Conservation (phyloP, 64 coral and sea anemone species). For the Exaiptasia diaphana region DNA sequence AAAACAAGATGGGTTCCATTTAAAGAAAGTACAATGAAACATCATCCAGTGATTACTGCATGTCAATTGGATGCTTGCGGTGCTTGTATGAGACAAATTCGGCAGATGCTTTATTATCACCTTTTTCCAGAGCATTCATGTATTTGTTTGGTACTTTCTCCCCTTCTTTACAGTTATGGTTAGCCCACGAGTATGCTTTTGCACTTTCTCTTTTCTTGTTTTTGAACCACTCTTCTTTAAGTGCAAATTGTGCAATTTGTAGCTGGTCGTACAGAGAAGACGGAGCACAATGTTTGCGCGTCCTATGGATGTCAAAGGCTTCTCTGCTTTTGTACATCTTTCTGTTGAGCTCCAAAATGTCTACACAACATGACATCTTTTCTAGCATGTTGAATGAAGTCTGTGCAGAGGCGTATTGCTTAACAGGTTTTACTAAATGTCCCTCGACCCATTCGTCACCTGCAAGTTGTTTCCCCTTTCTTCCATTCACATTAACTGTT, state of each 20-base stretch:
- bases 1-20: not conserved
- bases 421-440: not conserved
- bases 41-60: not conserved
- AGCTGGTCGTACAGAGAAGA: not conserved
- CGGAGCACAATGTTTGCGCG: slow-evolving; percentile 1
- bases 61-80: not conserved
- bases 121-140: not conserved
- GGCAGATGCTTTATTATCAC: not conserved
- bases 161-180: not conserved
- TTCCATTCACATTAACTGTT: not conserved
- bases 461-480: not conserved
- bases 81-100: not conserved
- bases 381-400: slow-evolving; percentile 33
- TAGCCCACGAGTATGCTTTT: not conserved
- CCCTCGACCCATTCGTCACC: slow-evolving; percentile 14
- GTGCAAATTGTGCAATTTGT: slow-evolving; percentile 12
- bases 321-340: slow-evolving; percentile 25
- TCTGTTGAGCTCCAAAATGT: not conserved
- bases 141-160: not conserved
- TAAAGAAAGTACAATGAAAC: not conserved
- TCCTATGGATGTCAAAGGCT: slow-evolving; percentile 12
- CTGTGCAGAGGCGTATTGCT: not conserved
- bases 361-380: slow-evolving; percentile 27
- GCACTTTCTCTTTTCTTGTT: not conserved
- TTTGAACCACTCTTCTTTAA: not conserved